Base-by-base conservation (phyloP, 2,797 vertebrate species). In the Lacerta bilineata region DNA sequence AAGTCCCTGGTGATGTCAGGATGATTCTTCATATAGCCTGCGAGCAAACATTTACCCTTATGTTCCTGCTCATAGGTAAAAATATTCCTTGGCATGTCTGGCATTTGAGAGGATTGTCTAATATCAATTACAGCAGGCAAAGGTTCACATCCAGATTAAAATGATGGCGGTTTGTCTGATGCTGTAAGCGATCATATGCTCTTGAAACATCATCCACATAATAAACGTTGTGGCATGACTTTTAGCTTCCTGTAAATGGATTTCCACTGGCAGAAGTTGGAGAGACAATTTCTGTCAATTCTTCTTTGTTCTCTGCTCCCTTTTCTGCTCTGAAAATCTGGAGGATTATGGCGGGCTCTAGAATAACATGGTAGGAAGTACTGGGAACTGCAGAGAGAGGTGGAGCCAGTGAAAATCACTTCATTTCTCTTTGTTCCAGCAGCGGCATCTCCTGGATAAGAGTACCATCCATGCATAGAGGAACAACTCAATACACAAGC, bases 21-120 rank as follows among this genome's bases (percentile, higher is more conserved):
- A 95, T 99, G 98, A 25, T 85, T 90, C 41, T 95, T 23, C 98
- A 99, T 98, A 96, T 98, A 99, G 94, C 98, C 91, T 3, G 78
- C 86, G 55, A 99, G 95, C 71, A 96, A 43, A 61, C 99, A 99
- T 82, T 97, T 97, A 89, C 98, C 98, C 98, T 99, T 33, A 33
- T 33, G 69, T 72, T 33, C 69, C 29, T 5, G 13, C 11, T 17
- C 17, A 1, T 33, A n/a, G 29, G 29, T 33, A 33, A 33, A 33
- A 71, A 71, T 71, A 71, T 71, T 50, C 69, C 29, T n/a, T 71
- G 69, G 69, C 69, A 71, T 71, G 15, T 33, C n/a, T 71, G 69
- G 10, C 69, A 71, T n/a, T 71, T 71, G 29, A 71, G 18, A 43
- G 41, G 39, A 25, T 3, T 76, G 39, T 76, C 39, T 39, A 39